Percentiles rank a stretch among this genome's conserved stretches.
These are phyloP conservation scores for Anabas testudineus DNA, from an alignment of 2,797 vertebrate genomes.

Conservation along the genomic window DNA sequence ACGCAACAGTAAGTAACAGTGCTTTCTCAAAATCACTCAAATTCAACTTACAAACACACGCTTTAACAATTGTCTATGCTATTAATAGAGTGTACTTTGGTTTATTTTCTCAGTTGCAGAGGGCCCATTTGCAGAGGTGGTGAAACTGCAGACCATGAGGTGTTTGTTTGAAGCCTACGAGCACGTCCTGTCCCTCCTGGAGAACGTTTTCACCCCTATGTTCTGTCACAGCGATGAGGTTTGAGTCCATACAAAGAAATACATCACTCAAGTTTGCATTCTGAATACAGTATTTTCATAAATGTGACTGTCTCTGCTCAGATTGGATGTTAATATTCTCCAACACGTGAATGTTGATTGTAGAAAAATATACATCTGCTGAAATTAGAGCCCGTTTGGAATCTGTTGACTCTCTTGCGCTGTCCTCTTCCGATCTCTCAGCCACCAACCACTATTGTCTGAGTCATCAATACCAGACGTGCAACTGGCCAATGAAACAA, in stretches of 20 bases:
- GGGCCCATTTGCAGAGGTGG: constrained; percentile 90
- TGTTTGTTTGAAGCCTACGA: constrained; percentile 98
- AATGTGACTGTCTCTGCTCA: not conserved
- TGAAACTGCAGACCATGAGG: constrained; percentile 96
- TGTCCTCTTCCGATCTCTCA: constrained; percentile 50
- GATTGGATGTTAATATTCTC: too few species aligned
- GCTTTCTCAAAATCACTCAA: not conserved
- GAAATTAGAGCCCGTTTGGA: constrained; percentile 23
- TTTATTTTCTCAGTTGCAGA: constrained; percentile 87
- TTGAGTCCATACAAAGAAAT: constrained; percentile 15
- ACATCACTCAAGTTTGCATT: constrained; percentile 1
- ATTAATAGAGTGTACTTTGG: not conserved
- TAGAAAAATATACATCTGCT: not conserved
- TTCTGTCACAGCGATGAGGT: constrained; percentile 99
- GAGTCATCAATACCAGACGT: constrained; percentile 60
- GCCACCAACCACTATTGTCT: constrained; percentile 42
- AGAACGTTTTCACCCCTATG: constrained; percentile 97
- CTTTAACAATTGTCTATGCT: not conserved
- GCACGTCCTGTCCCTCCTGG: constrained; percentile 95
- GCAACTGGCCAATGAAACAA: constrained; percentile 61
- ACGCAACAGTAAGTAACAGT: constrained; percentile 87
- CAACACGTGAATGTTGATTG: too few species aligned
- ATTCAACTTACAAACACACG: not conserved
- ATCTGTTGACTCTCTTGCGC: constrained; percentile 20
- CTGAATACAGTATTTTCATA: not conserved